A percentile compares a stretch with the other conserved stretches of the same genome.
Evolutionary conservation across 2,113 vertebrate species (phyloP).

Genomic region (Gnathonemus longibarbis): DNA sequence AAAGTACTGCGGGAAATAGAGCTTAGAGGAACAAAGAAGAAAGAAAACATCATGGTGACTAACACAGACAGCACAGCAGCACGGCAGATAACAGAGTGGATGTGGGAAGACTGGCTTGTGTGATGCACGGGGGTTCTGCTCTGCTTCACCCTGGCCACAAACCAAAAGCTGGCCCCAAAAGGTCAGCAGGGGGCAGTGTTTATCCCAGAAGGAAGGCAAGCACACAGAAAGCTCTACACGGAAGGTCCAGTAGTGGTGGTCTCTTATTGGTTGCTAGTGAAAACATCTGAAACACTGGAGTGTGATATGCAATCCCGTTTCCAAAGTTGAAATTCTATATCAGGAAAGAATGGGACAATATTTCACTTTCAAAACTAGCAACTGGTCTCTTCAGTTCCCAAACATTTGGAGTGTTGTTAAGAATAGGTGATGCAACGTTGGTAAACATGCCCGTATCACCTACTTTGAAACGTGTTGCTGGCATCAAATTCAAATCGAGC

Average conservation of each 20-base stretch:
- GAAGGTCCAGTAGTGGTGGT: background rate
- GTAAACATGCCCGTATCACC: background rate
- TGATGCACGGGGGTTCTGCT: conserved; percentile 38
- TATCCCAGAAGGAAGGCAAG: conserved; percentile 94
- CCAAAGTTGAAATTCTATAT: background rate
- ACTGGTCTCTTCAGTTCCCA: no score
- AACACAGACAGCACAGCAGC: background rate
- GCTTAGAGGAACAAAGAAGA: background rate
- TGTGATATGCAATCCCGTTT: background rate
- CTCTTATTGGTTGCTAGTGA: background rate
- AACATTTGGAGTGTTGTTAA: no score
- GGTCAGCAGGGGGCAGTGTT: conserved; percentile 76
- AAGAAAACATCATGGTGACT: background rate
- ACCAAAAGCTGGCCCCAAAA: conserved; percentile 72
- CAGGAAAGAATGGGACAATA: background rate
- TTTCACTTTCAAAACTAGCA: no score
- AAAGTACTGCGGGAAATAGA: background rate
- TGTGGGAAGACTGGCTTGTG: conserved; percentile 30
- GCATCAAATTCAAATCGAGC: background rate
- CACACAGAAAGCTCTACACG: conserved; percentile 52
- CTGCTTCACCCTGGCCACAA: conserved; percentile 61
- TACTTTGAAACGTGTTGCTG: background rate
- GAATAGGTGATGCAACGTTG: no score
- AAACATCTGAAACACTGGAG: background rate
- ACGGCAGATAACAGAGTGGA: conserved; percentile 28